Percentiles rank a stretch among this genome's conserved stretches.
phyloP scores from a whole-genome alignment of 2,888 invertebrate species.

The Cryptocephalus moraei region DNA sequence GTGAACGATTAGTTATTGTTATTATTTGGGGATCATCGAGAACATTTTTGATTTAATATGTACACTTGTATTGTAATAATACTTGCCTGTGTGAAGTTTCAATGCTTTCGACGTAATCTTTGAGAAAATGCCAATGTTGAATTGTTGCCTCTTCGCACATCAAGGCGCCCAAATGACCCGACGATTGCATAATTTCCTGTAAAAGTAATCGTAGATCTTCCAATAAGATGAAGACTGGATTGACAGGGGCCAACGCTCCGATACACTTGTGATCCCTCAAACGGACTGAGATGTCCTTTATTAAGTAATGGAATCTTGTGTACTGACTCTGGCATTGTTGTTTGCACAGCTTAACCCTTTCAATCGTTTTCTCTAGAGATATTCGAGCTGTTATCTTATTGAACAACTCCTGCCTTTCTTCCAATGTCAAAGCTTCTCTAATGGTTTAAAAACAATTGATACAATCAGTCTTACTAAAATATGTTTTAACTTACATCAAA shows the following conservation, averaged over 20 bases:
- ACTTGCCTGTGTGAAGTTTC: too few relatives aligned
- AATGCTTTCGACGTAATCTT: neutral
- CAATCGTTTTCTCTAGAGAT: slow-evolving; percentile 10
- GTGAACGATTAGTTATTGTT: too few relatives aligned
- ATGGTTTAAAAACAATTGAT: too few relatives aligned
- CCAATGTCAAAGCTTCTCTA: slow-evolving; percentile 11
- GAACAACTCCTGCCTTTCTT: slow-evolving; percentile 15
- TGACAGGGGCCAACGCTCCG: slow-evolving; percentile 16
- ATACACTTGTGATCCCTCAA: slow-evolving; percentile 15
- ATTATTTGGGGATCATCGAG: too few relatives aligned
- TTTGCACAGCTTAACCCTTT: slow-evolving; percentile 13
- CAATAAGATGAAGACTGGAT: slow-evolving; percentile 17
- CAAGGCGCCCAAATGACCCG: slow-evolving; percentile 16
- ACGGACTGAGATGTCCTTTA: slow-evolving; percentile 17
- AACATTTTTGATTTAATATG: too few relatives aligned
- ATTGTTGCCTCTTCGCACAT: slow-evolving; percentile 14
- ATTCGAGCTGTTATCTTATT: slow-evolving; percentile 14
- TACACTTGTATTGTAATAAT: too few relatives aligned
- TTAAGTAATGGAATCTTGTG: slow-evolving; percentile 11
- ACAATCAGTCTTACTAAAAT: too few relatives aligned
- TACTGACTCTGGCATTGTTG: slow-evolving; percentile 12
- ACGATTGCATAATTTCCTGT: slow-evolving; percentile 14
- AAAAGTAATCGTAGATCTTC: slow-evolving; percentile 18
- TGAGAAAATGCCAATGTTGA: neutral
- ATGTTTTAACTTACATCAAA: too few relatives aligned